Conservation (phyloP, 2,113 vertebrate genomes). For the Coreoperca whiteheadi region DNA sequence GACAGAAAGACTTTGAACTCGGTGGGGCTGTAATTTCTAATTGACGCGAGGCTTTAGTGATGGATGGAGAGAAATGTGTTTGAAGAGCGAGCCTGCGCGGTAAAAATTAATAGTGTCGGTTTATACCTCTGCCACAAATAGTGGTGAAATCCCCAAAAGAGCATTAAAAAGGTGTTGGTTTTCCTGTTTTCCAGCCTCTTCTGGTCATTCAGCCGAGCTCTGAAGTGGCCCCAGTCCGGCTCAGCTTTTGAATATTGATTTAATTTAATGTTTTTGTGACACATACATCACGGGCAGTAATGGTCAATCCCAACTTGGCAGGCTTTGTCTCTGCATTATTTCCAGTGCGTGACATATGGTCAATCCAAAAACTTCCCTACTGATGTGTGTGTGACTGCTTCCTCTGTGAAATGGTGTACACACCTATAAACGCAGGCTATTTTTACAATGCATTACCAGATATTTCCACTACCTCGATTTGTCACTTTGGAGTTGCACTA, state of each 20-base stretch:
- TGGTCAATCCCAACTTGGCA: constrained; percentile 95
- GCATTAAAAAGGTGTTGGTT: constrained; percentile 50
- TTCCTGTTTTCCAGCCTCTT: constrained; percentile 70
- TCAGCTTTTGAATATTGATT: constrained; percentile 97
- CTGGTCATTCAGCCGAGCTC: constrained; percentile 92
- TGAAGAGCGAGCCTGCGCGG: constrained; percentile 63
- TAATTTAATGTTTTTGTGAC: constrained; percentile 98
- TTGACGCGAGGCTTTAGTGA: constrained; percentile 78
- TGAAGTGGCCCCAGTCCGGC: constrained; percentile 90
- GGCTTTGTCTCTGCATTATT: constrained; percentile 93
- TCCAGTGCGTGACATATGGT: constrained; percentile 92
- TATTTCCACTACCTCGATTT: constrained; percentile 72
- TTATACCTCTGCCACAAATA: constrained; percentile 41
- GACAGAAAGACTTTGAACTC: constrained; percentile 84
- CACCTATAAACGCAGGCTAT: constrained; percentile 58
- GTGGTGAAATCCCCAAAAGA: constrained; percentile 28
- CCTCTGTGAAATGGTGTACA: constrained; percentile 22
- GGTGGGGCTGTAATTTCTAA: constrained; percentile 82
- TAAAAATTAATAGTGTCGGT: constrained; percentile 56
- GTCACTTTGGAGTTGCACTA: constrained; percentile 68
- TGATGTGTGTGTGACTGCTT: constrained; percentile 25
- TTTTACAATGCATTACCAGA: constrained; percentile 65
- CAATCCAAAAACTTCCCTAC: constrained; percentile 88
- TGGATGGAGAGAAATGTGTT: constrained; percentile 83
- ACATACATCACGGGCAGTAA: constrained; percentile 98